Evolutionary conservation across 2,888 invertebrate genomes (phyloP), one percentile per base, ranked within the genome.

Genomic region (Synanthedon myopaeformis): DNA sequence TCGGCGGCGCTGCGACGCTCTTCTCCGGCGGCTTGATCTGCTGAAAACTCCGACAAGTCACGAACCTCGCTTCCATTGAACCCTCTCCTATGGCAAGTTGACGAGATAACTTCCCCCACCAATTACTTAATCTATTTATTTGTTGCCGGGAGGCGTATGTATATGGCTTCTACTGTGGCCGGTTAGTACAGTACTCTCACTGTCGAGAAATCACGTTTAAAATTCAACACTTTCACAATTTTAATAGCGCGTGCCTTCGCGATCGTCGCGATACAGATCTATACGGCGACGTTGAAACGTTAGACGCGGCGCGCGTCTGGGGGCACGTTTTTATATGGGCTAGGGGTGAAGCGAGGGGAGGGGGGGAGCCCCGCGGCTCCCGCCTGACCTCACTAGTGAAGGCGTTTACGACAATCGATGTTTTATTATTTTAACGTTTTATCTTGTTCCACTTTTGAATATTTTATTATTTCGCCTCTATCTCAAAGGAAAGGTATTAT

Each of bases 31-130:
- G 87, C 82, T 86, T 87, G 76, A 83, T 83, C 79, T 86, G 85
- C 86, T 86, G 86, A 72, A 82, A 74, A 78, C 87, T 87, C 77
- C 87, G 86, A 78, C 88, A 88, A 64, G 82, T 84, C 72, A 88
- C 88, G 82, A 88, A 88, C 82, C 88, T 87, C 76, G 88, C 88
- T 88, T 88, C 88, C 88, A 88, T 88, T 85, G 88, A 87, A 85
- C 81, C 75, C 79, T 78, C 70, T 77, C 74, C 76, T 74, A 62
- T 66, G 74, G 75, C 72, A 67, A 65, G 72, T 75, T 68, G 63
- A 70, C 71, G 68, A 81, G 72, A 76, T 68, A 74, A 54, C 70
- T 70, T 70, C 72, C 73, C 70, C 54, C 48, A 67, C 72, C 72
- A 59, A 65, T 35, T 72, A 79, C 78, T 79, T 56, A 69, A 65